Evolutionary conservation across 2,888 invertebrate genomes (phyloP).

Genomic region (Cosmia pyralina): DNA sequence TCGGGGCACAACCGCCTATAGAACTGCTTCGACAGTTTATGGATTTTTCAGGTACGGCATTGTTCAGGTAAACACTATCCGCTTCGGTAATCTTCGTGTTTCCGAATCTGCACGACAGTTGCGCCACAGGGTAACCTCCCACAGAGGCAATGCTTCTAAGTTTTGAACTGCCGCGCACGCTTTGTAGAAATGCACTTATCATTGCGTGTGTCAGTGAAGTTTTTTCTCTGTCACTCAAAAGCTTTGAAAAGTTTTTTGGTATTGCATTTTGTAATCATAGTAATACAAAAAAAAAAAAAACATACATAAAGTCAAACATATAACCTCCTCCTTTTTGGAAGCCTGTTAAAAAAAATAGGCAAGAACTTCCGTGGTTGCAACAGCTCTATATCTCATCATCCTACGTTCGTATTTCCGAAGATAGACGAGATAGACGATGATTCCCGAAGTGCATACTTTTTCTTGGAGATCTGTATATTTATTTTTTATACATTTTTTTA

Average conservation of each 20-base stretch:
- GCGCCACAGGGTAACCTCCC: background rate
- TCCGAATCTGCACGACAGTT: no score
- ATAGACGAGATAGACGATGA: no score
- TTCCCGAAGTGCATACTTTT: background rate
- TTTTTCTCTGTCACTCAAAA: background rate
- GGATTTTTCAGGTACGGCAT: slow-evolving; percentile 92
- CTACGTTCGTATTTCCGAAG: no score
- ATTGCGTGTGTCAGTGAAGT: background rate
- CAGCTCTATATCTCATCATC: no score
- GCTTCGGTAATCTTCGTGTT: background rate
- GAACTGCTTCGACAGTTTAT: slow-evolving; percentile 96
- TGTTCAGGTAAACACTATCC: background rate
- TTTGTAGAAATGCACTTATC: background rate
- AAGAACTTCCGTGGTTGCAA: no score
- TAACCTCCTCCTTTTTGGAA: no score
- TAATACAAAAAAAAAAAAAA: no score
- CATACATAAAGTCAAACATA: no score
- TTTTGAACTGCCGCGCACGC: background rate
- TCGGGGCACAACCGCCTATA: slow-evolving; percentile 97
- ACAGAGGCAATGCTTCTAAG: background rate
- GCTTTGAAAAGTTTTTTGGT: background rate
- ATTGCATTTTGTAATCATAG: no score
- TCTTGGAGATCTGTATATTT: background rate
- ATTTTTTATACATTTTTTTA: no score
- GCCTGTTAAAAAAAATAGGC: no score